Conservation (phyloP, 2,888 invertebrate genomes). For the Tetragonula carbonaria region DNA sequence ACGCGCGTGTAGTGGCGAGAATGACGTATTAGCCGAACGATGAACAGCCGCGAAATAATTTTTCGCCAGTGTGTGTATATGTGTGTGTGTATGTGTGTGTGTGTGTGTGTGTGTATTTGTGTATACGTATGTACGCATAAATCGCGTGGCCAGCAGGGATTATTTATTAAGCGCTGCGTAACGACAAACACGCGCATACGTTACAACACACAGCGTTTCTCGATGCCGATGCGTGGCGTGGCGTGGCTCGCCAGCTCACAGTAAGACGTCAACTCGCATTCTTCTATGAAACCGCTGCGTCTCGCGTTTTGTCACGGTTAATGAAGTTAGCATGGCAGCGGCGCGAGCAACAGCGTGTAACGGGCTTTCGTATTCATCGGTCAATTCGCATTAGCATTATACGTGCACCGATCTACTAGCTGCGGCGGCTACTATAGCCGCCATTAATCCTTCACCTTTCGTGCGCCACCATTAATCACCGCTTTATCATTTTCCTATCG, state of each 20-base stretch:
- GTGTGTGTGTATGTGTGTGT: too few relatives aligned
- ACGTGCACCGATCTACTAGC: constrained; percentile 69
- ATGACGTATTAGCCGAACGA: constrained; percentile 29
- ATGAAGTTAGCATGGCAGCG: constrained; percentile 64
- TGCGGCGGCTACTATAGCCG: constrained; percentile 40
- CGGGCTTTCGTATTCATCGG: constrained; percentile 70
- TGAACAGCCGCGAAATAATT: constrained; percentile 38
- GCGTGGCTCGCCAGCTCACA: constrained; percentile 39
- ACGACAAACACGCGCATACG: constrained; percentile 53
- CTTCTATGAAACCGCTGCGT: constrained; percentile 66
- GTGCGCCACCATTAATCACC: constrained; percentile 67
- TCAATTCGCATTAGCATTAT: constrained; percentile 73
- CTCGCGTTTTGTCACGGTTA: constrained; percentile 69
- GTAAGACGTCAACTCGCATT: constrained; percentile 67
- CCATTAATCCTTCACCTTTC: constrained; percentile 70
- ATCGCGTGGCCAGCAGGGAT: constrained; percentile 37
- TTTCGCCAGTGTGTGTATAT: constrained; percentile 1
- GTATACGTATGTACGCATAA: constrained; percentile 26
- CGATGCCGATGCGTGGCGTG: constrained; percentile 14
- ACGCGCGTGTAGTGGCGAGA: background rate
- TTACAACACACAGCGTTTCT: constrained; percentile 8
- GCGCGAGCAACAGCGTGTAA: constrained; percentile 63
- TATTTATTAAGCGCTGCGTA: constrained; percentile 55
- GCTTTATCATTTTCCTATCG: constrained; percentile 72
- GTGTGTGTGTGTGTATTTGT: too few relatives aligned